A percentile compares a stretch with the other conserved stretches of the same genome.
These are phyloP conservation scores for Calephelis nemesis DNA, from an alignment of 1,140 invertebrate species.

Conservation along the genomic window DNA sequence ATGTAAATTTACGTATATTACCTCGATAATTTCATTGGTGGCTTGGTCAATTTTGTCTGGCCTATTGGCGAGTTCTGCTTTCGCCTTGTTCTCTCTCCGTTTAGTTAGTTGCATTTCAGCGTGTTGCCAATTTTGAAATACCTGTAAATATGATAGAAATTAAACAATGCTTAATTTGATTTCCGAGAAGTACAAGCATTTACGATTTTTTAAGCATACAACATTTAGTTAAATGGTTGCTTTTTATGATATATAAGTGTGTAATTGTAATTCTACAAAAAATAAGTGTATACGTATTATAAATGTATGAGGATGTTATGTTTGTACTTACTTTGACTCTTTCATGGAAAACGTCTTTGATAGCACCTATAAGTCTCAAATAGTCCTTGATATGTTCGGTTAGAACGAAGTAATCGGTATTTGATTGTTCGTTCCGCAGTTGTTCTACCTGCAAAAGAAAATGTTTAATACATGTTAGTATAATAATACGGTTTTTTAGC, in stretches of 20 bases:
- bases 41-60: constrained; percentile 94
- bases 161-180: too few species aligned
- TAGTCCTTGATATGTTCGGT: constrained; percentile 98
- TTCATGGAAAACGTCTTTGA: constrained; percentile 99
- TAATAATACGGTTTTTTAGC: too few species aligned
- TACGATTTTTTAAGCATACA: too few species aligned
- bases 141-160: constrained; percentile 48
- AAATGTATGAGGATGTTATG: too few species aligned
- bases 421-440: constrained; percentile 94
- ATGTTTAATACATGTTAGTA: neutral
- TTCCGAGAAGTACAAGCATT: too few species aligned
- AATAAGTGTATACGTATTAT: too few species aligned
- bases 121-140: constrained; percentile 98
- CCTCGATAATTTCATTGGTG: constrained; percentile 94
- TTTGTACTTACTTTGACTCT: constrained; percentile 87
- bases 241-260: too few species aligned
- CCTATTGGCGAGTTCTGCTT: constrained; percentile 92
- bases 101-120: constrained; percentile 96
- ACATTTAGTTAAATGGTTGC: too few species aligned
- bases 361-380: constrained; percentile 93
- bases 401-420: constrained; percentile 96
- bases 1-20: constrained; percentile 51
- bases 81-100: constrained; percentile 95
- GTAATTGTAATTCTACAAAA: too few species aligned
- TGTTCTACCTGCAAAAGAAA: constrained; percentile 85